Evolutionary conservation across 2,113 vertebrate species (phyloP).

Genomic region (Mormoops blainvillei): DNA sequence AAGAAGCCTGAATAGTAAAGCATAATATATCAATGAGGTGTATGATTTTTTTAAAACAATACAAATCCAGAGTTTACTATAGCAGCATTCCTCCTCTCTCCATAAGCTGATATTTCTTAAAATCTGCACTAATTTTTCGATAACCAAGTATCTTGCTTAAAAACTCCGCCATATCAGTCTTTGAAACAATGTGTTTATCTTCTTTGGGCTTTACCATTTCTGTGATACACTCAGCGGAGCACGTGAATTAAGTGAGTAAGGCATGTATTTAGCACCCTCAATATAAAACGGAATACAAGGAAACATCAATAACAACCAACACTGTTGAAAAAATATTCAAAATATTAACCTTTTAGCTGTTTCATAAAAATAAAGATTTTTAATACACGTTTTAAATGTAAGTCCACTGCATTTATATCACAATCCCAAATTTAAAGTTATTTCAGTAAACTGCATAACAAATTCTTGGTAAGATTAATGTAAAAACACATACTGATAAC

Average conservation of each 20-base stretch:
- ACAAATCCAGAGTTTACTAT: background rate
- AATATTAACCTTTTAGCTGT: constrained; percentile 28
- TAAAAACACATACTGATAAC: background rate
- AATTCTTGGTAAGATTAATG: background rate
- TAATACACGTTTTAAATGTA: background rate
- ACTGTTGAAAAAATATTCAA: constrained; percentile 31
- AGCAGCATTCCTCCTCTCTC: background rate
- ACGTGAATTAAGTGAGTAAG: background rate
- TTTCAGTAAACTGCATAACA: background rate
- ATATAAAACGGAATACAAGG: background rate
- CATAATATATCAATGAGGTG: background rate
- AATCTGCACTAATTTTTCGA: background rate
- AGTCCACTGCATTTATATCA: background rate
- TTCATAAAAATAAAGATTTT: background rate
- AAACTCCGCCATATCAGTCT: background rate
- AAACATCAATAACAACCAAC: background rate
- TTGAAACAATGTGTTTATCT: background rate
- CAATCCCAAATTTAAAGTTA: background rate
- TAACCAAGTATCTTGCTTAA: background rate
- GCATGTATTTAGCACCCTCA: background rate
- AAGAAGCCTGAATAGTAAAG: background rate
- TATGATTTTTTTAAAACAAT: background rate
- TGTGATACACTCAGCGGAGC: background rate
- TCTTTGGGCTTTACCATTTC: background rate
- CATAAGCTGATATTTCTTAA: background rate